Evolutionary conservation across 2,888 invertebrate species (phyloP).

Genomic region (Phyllotreta cruciferae): DNA sequence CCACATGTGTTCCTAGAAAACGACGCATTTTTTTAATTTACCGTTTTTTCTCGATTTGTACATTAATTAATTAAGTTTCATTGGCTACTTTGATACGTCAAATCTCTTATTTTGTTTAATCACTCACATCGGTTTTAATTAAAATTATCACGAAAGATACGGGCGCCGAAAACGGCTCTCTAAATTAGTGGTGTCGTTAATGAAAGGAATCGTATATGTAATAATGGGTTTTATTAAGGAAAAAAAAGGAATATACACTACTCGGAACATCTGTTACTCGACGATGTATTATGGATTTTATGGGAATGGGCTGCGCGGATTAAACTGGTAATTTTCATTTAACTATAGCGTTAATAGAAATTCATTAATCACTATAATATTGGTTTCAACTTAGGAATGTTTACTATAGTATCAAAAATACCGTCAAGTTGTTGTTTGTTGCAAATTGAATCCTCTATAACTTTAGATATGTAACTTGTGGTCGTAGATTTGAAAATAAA

Average conservation of each 20-base stretch:
- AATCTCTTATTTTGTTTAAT: slow-evolving; percentile 49
- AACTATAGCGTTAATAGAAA: too few species aligned
- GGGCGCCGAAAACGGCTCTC: slow-evolving; percentile 31
- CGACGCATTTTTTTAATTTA: slow-evolving; percentile 48
- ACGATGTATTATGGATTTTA: too few species aligned
- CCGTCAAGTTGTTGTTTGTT: too few species aligned
- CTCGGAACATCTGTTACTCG: slow-evolving; percentile 17
- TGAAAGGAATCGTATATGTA: slow-evolving; percentile 26
- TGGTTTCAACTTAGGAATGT: too few species aligned
- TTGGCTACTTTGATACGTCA: slow-evolving; percentile 47
- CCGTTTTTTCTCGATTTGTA: slow-evolving; percentile 46
- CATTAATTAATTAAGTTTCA: slow-evolving; percentile 48
- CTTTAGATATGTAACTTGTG: too few species aligned
- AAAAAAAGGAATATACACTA: slow-evolving; percentile 3
- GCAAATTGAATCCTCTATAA: too few species aligned
- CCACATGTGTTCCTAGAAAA: slow-evolving; percentile 36
- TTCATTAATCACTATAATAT: too few species aligned
- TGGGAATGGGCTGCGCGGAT: too few species aligned
- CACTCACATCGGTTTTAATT: slow-evolving; percentile 47
- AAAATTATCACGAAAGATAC: slow-evolving; percentile 42
- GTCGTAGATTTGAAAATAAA: too few species aligned
- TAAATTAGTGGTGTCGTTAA: slow-evolving; percentile 29
- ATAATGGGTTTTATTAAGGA: slow-evolving; percentile 29
- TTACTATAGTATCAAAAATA: too few species aligned
- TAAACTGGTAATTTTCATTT: too few species aligned